Conservation (phyloP, 2,888 invertebrate genomes). For the Noctua fimbriata region DNA sequence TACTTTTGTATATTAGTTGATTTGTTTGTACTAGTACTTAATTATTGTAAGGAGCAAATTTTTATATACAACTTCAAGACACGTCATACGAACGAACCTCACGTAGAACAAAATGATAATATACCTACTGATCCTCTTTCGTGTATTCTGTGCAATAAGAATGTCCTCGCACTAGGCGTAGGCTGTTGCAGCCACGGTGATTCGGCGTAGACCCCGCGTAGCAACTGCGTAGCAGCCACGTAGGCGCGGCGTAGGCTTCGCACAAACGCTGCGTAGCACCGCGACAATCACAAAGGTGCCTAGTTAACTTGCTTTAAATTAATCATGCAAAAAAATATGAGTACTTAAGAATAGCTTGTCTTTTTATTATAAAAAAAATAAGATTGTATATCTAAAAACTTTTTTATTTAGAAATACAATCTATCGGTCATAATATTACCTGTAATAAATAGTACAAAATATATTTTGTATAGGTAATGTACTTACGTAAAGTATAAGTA, state of each 20-base stretch:
- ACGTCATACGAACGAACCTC: neutral
- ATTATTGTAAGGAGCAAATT: neutral
- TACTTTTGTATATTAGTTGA: slow-evolving; percentile 28
- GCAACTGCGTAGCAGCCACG: neutral
- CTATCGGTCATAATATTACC: slow-evolving; percentile 10
- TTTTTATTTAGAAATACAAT: neutral
- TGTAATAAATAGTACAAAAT: slow-evolving; percentile 52
- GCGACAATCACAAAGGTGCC: neutral
- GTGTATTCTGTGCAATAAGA: neutral
- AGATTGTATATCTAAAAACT: too few relatives aligned
- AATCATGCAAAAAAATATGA: neutral
- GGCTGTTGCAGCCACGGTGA: neutral
- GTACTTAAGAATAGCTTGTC: neutral
- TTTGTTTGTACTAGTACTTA: slow-evolving; percentile 11
- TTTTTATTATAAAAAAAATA: neutral
- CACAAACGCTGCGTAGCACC: neutral
- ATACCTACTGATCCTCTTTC: neutral
- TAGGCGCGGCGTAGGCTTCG: neutral
- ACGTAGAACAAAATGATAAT: neutral
- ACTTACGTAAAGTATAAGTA: slow-evolving; percentile 2
- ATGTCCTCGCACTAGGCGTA: neutral
- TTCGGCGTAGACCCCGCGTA: neutral
- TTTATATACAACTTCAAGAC: neutral
- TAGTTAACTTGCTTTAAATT: neutral
- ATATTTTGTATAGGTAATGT: slow-evolving; percentile 20